Base-by-base conservation (phyloP, 2,113 vertebrate species). In the Ammodytes marinus region DNA sequence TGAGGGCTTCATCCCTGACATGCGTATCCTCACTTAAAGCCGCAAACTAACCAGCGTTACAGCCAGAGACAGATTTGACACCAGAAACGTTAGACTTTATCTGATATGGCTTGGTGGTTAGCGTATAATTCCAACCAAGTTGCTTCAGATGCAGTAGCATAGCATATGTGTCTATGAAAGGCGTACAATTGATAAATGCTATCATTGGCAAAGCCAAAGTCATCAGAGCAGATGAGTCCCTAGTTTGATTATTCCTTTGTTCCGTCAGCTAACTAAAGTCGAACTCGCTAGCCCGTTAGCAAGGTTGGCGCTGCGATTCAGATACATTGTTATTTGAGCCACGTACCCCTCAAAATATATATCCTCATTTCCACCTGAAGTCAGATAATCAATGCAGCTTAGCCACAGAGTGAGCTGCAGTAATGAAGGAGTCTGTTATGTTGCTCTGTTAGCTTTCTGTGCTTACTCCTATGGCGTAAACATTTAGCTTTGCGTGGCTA, bases 171-270 rank as follows among this genome's bases (percentile, higher is more conserved):
- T 61, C 2, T 10, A 12, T 11, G 6, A 46, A 37, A 50, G 2
- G 37, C 0, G 53, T 3, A 4, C 2, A 10, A 2, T 63, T 4
- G 37, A 19, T 12, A n/a, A 0, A 27, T 6, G 5, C 15, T 61
- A 54, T 54, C 15, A 69, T 58, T 58, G 58, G 59, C 67, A 17
- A 27, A 50, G 53, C 55, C 74, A 39, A 80, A 81, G 35, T 86
- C 6, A 74, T 77, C 35, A 78, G 54, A 85, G 77, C 64, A 87
- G 73, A 90, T 52, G 67, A 87, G 76, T 85, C 46, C 40, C 69
- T 64, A 69, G 60, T 69, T 76, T 89, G 82, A 92, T 92, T 88
- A 92, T 95, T 95, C 93, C 94, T 95, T 95, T 95, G 94, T 95
- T 95, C 93, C 86, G 74, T 82, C 74, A 37, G 90, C 84, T 86